These are phyloP conservation scores for Mohoua ochrocephala DNA, from an alignment of 2,113 vertebrate species.

Conservation along the genomic window DNA sequence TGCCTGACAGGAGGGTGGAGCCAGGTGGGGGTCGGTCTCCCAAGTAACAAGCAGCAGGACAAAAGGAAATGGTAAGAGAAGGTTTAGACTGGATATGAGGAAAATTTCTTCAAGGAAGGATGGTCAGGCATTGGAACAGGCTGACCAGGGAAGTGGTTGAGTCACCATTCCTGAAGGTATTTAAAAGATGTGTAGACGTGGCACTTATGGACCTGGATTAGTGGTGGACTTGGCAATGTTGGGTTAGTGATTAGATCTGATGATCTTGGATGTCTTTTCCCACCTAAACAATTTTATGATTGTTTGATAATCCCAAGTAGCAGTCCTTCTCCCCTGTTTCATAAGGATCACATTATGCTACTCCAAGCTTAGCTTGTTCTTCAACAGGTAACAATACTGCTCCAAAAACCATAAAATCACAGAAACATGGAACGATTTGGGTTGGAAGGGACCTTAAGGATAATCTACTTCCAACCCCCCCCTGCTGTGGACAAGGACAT, in stretches of 20 bases:
- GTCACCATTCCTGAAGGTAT: not conserved
- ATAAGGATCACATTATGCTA: not conserved
- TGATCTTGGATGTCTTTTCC: not conserved
- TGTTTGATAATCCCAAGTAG: not conserved
- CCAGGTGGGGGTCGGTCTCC: accelerated
- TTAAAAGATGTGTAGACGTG: accelerated
- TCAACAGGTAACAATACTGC: not conserved
- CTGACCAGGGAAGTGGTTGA: not conserved
- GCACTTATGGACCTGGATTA: not conserved
- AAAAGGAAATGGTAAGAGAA: not conserved
- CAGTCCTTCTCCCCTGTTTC: not conserved
- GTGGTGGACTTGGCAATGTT: not conserved
- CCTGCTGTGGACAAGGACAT: not conserved
- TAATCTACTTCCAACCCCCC: not conserved
- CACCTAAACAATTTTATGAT: not conserved
- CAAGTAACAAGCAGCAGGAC: not conserved
- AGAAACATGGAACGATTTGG: not conserved
- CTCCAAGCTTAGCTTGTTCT: not conserved
- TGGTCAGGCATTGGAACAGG: not conserved
- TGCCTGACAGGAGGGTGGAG: not conserved
- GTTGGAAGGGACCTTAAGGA: not conserved
- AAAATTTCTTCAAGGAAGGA: not conserved
- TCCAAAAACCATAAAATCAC: not conserved
- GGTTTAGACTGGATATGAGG: not conserved
- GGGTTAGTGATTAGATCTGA: not conserved